Base-by-base conservation (phyloP, 2,888 invertebrate genomes). In the Lomographa bimaculata region DNA sequence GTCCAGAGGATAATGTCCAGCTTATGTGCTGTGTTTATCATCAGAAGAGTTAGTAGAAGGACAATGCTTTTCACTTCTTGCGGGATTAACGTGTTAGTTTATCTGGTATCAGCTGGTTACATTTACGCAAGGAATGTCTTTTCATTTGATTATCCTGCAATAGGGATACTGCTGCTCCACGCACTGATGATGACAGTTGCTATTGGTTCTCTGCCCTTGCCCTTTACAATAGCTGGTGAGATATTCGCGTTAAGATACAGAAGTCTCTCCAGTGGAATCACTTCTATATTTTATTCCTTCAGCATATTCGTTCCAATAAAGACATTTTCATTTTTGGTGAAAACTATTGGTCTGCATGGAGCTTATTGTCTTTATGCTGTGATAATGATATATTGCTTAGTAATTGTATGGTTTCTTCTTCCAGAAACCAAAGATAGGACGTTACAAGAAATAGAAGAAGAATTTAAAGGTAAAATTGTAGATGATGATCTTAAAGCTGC, bases 161-260 rank as follows among this genome's bases (percentile, higher is more conserved):
- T 82, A 29, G 83, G 81, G 1, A 56, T 72, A 1, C 11, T 57
- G 1, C 46, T 84, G 9, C 63, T 78, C 3, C 81, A 81, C 17
- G 51, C 75, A 0, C 75, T 92, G 44, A 91, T 91, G 56, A 78
- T 87, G 8, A 89, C 91, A 1, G 79, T 91, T 16, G 84, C 90
- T 0, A 79, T 91, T 1, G 93, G 94, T 0, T 76, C 91, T 1
- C 77, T 91, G 3, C 92, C 93, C 0, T 57, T 94, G 14, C 93
- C 94, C 0, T 94, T 93, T 77, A 91, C 93, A 3, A 90, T 94
- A 70, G 91, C 92, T 33, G 93, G 93, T 0, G 94, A 94, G 68
- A 74, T 94, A 2, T 94, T 93, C 53, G 90, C 93, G 1, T 74
- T 91, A 11, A 85, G 87, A 35, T 90, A 90, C 21, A 84, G 93